These are phyloP conservation scores for Remorina albescens DNA, from an alignment of 2,797 vertebrate species.

Conservation along the genomic window DNA sequence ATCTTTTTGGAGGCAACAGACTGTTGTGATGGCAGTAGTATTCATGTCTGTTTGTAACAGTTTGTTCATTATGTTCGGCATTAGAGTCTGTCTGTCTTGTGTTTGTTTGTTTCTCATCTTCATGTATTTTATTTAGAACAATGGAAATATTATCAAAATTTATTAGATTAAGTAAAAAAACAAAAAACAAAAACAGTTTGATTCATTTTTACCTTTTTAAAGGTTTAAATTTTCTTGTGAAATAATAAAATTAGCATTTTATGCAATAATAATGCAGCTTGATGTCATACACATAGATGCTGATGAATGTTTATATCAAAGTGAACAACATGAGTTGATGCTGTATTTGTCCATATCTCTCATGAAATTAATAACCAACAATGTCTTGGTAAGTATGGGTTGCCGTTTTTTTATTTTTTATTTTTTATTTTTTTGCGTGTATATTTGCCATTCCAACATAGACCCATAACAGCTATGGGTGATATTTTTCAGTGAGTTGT, in stretches of 20 bases:
- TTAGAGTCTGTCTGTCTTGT: conserved; percentile 70
- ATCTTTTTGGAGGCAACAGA: conserved; percentile 46
- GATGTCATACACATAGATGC: conserved; percentile 75
- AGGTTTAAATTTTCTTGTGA: conserved; percentile 39
- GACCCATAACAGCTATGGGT: conserved; percentile 88
- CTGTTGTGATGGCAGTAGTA: conserved; percentile 46
- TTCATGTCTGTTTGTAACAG: conserved; percentile 63
- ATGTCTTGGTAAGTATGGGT: conserved; percentile 90
- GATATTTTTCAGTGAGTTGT: conserved; percentile 92
- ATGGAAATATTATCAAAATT: conserved; percentile 27
- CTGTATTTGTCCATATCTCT: conserved; percentile 91
- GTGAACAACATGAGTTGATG: conserved; percentile 88
- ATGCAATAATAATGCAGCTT: conserved; percentile 64
- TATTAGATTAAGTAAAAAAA: conserved; percentile 29
- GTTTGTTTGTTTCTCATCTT: conserved; percentile 70
- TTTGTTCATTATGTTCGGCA: conserved; percentile 63
- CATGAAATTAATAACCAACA: conserved; percentile 89
- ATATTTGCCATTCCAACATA: conserved; percentile 86
- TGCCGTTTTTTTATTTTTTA: conserved; percentile 75
- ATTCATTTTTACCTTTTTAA: conserved; percentile 19
- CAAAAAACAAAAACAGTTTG: no score
- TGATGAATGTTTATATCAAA: conserved; percentile 84
- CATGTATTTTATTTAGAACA: conserved; percentile 48
- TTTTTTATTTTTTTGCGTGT: conserved; percentile 81
- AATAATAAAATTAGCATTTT: conserved; percentile 40